Evolutionary conservation across 2,888 invertebrate genomes (phyloP), one percentile per base, ranked within the genome.

Genomic region (Agelastica alni): DNA sequence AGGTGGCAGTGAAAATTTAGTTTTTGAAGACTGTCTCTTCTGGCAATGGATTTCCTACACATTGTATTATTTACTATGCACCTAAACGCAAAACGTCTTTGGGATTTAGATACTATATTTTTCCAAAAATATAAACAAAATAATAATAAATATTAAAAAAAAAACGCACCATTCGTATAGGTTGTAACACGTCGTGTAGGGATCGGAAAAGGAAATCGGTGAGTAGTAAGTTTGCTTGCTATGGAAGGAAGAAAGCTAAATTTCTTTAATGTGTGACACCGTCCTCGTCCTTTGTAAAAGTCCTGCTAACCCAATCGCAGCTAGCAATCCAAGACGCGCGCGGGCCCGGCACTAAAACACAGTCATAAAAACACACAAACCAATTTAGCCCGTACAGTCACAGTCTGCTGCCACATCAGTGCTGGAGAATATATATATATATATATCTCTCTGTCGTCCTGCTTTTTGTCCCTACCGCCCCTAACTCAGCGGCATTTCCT

Each of bases 321-420:
- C n/a, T n/a, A n/a, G n/a, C 72, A 75, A 75, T 75, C 72, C 73
- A 69, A 71, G 71, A 70, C 75, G 77, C 76, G 75, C 75, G 75
- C 75, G 75, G 76, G 70, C 71, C 70, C 67, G 70, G 74, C 72
- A 77, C 76, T 77, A 77, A 77, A 77, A 77, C 77, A 74, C 75
- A 75, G 76, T 74, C 77, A 76, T 77, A 77, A 77, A 77, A 77
- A 77, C 77, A 77, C 77, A 76, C 77, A 76, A 77, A 77, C 76
- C 77, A 77, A 77, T 77, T 77, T 77, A 77, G 75, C 73, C 20
- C 69, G 70, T 37, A 37, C 20, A n/a, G 74, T 74, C 20, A 75
- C 75, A 75, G 75, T 75, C 74, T 75, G 74, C 73, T 73, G 73
- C 74, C 73, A 70, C 64, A 53, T 59, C 59, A 56, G 60, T 57